Percentiles rank a stretch among this genome's conserved stretches.
These are phyloP conservation scores for Heliconius ismenius DNA, from an alignment of 2,888 invertebrate genomes.

Conservation along the genomic window DNA sequence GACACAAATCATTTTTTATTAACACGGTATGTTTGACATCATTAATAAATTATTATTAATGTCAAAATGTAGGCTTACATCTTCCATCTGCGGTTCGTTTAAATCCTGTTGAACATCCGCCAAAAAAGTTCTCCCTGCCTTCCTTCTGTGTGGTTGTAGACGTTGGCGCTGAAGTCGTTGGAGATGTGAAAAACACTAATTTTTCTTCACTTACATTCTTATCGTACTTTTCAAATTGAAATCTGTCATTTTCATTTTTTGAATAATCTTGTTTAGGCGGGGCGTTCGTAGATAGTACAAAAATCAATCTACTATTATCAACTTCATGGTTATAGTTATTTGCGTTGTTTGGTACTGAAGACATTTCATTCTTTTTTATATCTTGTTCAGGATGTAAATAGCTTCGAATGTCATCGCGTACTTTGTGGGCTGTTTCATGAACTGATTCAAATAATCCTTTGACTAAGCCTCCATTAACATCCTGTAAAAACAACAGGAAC, in stretches of 20 bases:
- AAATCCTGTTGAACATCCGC: slow-evolving; percentile 60
- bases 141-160: slow-evolving; percentile 51
- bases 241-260: not conserved
- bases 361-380: slow-evolving; percentile 27
- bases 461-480: slow-evolving; percentile 50
- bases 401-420: slow-evolving; percentile 50
- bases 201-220: slow-evolving; percentile 4
- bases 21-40: not conserved
- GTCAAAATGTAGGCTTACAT: slow-evolving; percentile 60
- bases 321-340: slow-evolving; percentile 10
- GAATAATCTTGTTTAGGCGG: not conserved
- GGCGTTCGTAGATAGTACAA: not conserved
- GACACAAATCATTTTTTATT: slow-evolving; percentile 2
- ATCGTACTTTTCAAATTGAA: slow-evolving; percentile 3
- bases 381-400: slow-evolving; percentile 47
- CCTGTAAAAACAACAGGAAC: slow-evolving; percentile 27
- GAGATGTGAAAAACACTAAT: slow-evolving; percentile 39
- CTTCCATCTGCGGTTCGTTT: slow-evolving; percentile 64
- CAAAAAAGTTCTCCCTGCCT: slow-evolving; percentile 63
- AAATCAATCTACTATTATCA: slow-evolving; percentile 15
- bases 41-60: not conserved
- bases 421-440: slow-evolving; percentile 49
- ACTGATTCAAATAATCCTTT: slow-evolving; percentile 52
- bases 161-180: slow-evolving; percentile 25
- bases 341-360: slow-evolving; percentile 20